phyloP scores from a whole-genome alignment of 2,888 invertebrate genomes.

The Panzeria rudis region DNA sequence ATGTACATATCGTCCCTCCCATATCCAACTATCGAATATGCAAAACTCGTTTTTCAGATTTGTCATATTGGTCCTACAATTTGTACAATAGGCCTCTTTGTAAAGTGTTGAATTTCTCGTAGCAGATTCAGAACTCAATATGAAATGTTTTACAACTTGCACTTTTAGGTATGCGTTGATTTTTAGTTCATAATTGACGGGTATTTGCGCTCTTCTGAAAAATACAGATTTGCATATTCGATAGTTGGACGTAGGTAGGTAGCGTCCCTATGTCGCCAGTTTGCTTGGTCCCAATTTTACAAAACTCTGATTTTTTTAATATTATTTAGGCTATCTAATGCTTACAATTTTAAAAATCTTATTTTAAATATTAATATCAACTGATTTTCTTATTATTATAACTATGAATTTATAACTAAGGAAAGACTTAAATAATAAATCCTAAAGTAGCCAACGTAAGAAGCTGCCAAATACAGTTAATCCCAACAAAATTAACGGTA shows the following conservation, averaged over 20 bases:
- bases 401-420: constrained; percentile 20
- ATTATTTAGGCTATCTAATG: constrained; percentile 6
- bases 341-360: background rate
- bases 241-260: too few relatives aligned
- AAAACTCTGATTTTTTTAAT: background rate
- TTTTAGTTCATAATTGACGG: too few relatives aligned
- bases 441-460: constrained; percentile 73
- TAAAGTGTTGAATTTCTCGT: too few relatives aligned
- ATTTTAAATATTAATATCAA: background rate
- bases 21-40: too few relatives aligned
- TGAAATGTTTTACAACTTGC: too few relatives aligned
- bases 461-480: constrained; percentile 72
- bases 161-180: too few relatives aligned
- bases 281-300: constrained; percentile 56
- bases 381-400: constrained; percentile 16
- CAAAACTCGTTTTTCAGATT: too few relatives aligned
- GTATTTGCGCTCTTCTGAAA: too few relatives aligned
- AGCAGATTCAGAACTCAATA: too few relatives aligned
- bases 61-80: too few relatives aligned
- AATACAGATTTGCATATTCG: too few relatives aligned
- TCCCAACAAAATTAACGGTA: constrained; percentile 70
- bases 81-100: too few relatives aligned
- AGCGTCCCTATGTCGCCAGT: constrained; percentile 13
- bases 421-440: constrained; percentile 20
- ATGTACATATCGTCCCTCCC: background rate